Base-by-base conservation (phyloP, 2,113 vertebrate species). In the Gulo gulo region DNA sequence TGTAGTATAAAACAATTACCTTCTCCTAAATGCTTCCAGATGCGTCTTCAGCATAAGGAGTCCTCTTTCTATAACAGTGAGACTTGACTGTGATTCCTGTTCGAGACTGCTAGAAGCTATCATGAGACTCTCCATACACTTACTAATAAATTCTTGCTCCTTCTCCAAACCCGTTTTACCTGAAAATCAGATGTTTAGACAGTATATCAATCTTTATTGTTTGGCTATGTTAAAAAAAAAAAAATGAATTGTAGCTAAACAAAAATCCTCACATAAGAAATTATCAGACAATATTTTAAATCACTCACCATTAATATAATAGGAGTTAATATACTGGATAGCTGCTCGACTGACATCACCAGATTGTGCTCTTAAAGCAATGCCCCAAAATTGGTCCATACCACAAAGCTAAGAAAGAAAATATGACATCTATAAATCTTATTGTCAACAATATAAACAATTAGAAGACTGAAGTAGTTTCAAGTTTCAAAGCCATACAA, bases 381-480 rank as follows among this genome's bases (percentile, higher is more conserved):
- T 99, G 12, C 99, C 99, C 99, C 99, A 99, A 97, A 99, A 99
- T 78, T 99, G 99, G 98, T 99, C 99, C 99, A 99, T 99, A 93
- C 99, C 99, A 98, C 99, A 99, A 95, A 99, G 96, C 99, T 99
- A 98, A 2, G 94, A 91, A 96, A 97, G 36, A 97, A 73, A 98
- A 97, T 6, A 76, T 88, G 24, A 61, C 14, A 93, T 23, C 24
- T 88, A 65, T 84, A 88, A 93, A 93, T 89, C 81, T 76, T 74
- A 79, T 7, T 94, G 24, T 88, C 36, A 91, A 84, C n/a, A 26
- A 94, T 55, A 12, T 55, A 95, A 76, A 63, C 36, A 9, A 74
- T 55, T 31, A 84, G 7, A 93, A 93, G 14, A 57, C 16, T 84
- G 7, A 86, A 85, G 8, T 80, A 89, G 36, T 69, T 36, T 69